Evolutionary conservation across 37 sponge, comb jelly and placozoan genomes (phyloP).

Genomic region (Haliclona indistincta): DNA sequence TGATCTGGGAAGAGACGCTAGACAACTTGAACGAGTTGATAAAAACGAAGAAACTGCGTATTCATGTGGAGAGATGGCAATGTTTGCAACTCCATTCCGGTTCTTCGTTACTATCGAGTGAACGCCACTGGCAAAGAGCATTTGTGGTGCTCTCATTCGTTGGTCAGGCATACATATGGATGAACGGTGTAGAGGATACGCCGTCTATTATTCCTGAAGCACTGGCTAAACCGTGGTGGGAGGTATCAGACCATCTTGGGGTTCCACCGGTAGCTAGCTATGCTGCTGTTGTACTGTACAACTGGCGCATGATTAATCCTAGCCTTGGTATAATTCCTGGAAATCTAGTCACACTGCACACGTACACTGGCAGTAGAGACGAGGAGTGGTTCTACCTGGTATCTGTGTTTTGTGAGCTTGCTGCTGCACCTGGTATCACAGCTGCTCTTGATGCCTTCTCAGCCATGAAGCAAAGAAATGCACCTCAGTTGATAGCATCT

Average conservation of each 20-base stretch:
- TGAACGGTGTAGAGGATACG: slow-evolving; percentile 23
- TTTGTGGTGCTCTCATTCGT: slow-evolving; percentile 27
- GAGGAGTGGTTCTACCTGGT: slow-evolving; percentile 56
- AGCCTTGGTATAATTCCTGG: slow-evolving; percentile 11
- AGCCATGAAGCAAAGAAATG: slow-evolving; percentile 9
- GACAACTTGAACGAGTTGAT: slow-evolving; percentile 22
- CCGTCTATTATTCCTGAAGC: slow-evolving; percentile 13
- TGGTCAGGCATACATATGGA: slow-evolving; percentile 50
- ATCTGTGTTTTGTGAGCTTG: slow-evolving; percentile 29
- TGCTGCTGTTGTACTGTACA: slow-evolving; percentile 31
- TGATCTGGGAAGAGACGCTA: slow-evolving; percentile 39
- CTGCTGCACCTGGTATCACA: slow-evolving; percentile 32
- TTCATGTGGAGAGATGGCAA: slow-evolving; percentile 5
- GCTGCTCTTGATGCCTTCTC: not conserved
- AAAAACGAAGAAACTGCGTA: not conserved
- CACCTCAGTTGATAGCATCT: not conserved
- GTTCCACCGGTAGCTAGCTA: slow-evolving; percentile 50
- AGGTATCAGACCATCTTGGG: slow-evolving; percentile 18
- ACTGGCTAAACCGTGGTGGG: slow-evolving; percentile 55
- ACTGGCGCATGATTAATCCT: slow-evolving; percentile 40
- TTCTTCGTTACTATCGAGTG: slow-evolving; percentile 8
- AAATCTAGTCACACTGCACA: slow-evolving; percentile 9
- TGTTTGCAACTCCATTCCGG: slow-evolving; percentile 1
- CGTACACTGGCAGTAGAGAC: slow-evolving; percentile 47
- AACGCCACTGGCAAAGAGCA: slow-evolving; percentile 48